Base-by-base conservation (phyloP, 2,888 invertebrate genomes). In the Tenthredo notha region DNA sequence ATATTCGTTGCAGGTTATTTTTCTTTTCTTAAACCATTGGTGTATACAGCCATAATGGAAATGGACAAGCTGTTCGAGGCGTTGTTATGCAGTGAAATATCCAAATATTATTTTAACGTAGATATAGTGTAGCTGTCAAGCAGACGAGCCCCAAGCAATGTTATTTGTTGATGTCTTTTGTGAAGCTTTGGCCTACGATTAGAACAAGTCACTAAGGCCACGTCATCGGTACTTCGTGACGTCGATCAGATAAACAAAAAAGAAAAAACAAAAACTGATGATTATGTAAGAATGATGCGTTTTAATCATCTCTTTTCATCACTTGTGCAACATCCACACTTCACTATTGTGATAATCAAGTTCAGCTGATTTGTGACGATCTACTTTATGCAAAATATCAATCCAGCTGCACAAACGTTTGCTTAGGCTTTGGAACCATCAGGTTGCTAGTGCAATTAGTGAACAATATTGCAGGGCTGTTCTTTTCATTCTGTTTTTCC, bases 101-200 rank as follows among this genome's bases (percentile, higher is more conserved):
- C 74, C 74, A 74, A 74, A 74, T 74, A 74, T 74, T 74, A 47
- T 74, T 74, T 43, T 3, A 74, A 74, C 21, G 21, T 6, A 25
- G 43, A 50, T 77, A 77, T 77, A 77, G 77, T 77, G 12, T 50
- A 33, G 29, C 50, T 29, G 77, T 50, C 77, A 37, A 40, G 25
- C 2, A 50, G 77, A 77, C 50, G 54, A 54, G 50, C 54, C 54
- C 15, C 50, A 18, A 25, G 33, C 54, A 77, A 33, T 33, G 18
- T 33, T 77, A 54, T 77, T 77, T 77, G 47, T 74, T 74, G 74
- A 43, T 74, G 43, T 47, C 74, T 74, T 74, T 74, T 12, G 43
- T 29, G 21, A 21, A 21, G 72, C 72, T 40, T 33, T 33, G 67
- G 67, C 18, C 18, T 67, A 15, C 67, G 67, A 67, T 67, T 4